phyloP scores from a whole-genome alignment of 2,888 invertebrate species.

The Dysmachus trigonus region DNA sequence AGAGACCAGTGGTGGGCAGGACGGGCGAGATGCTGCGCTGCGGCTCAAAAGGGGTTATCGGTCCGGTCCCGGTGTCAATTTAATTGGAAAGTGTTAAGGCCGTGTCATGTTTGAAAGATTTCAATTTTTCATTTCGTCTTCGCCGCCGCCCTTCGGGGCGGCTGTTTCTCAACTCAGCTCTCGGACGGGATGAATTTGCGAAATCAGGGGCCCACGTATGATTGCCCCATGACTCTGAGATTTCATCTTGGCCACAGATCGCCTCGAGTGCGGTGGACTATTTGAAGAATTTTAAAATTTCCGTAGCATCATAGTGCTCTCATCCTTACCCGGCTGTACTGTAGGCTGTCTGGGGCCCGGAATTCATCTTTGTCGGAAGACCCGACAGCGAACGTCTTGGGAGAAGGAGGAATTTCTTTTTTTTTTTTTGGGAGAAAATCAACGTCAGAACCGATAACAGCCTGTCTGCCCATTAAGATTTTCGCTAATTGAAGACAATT shows the following conservation, averaged over 20 bases:
- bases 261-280: not conserved
- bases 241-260: not conserved
- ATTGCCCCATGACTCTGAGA: conserved; percentile 20
- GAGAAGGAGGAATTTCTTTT: not conserved
- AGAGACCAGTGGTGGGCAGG: not conserved
- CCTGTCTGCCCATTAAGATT: conserved; percentile 39
- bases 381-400: not conserved
- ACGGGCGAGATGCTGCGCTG: not conserved
- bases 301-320: not conserved
- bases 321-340: not conserved
- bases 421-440: not conserved
- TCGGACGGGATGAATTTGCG: conserved; percentile 31
- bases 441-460: conserved; percentile 16
- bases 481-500: conserved; percentile 45
- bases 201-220: conserved; percentile 10
- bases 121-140: conserved; percentile 41
- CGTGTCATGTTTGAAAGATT: conserved; percentile 44
- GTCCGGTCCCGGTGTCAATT: conserved; percentile 40
- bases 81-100: conserved; percentile 44
- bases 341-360: not conserved
- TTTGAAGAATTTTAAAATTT: conserved; percentile 28
- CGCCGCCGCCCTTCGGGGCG: not conserved
- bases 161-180: not conserved
- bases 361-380: not conserved
- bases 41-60: conserved; percentile 20